Evolutionary conservation across 1,140 invertebrate genomes (phyloP).

Genomic region (Aphelenchoides avenae): DNA sequence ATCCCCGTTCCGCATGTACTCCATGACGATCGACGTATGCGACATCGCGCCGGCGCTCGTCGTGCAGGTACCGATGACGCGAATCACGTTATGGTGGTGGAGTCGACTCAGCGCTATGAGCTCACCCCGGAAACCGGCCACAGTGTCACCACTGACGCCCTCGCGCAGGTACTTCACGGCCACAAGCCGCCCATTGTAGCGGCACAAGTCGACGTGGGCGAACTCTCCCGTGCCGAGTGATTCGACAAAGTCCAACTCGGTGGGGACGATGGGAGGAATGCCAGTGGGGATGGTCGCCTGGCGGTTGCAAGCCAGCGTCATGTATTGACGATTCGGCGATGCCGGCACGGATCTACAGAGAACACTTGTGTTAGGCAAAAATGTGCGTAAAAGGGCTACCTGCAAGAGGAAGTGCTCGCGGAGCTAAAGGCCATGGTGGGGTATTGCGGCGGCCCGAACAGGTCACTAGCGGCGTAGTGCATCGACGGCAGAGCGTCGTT

Average conservation of each 20-base stretch:
- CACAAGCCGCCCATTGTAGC: constrained; percentile 1
- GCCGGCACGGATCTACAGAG: neutral
- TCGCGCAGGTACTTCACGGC: neutral
- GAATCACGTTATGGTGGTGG: constrained; percentile 23
- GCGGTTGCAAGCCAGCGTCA: neutral
- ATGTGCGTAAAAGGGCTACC: no score
- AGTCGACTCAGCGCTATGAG: constrained; percentile 7
- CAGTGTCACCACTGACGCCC: neutral
- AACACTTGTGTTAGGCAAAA: neutral
- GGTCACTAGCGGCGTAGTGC: no score
- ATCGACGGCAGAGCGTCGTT: no score
- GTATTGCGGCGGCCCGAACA: no score
- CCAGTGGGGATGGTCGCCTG: neutral
- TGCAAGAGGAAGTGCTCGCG: neutral
- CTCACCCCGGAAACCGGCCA: constrained; percentile 7
- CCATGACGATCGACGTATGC: constrained; percentile 7
- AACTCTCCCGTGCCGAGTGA: constrained; percentile 23
- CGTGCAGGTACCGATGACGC: constrained; percentile 12
- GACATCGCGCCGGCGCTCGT: constrained; percentile 3
- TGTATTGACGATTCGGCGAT: neutral
- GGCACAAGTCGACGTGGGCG: constrained; percentile 10
- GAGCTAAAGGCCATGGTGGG: no score
- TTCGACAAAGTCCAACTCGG: constrained; percentile 5
- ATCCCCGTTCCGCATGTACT: constrained; percentile 10
- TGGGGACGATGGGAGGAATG: neutral